Evolutionary conservation across 2,888 invertebrate genomes (phyloP), one percentile per base, ranked within the genome.

Genomic region (Bibio marci): DNA sequence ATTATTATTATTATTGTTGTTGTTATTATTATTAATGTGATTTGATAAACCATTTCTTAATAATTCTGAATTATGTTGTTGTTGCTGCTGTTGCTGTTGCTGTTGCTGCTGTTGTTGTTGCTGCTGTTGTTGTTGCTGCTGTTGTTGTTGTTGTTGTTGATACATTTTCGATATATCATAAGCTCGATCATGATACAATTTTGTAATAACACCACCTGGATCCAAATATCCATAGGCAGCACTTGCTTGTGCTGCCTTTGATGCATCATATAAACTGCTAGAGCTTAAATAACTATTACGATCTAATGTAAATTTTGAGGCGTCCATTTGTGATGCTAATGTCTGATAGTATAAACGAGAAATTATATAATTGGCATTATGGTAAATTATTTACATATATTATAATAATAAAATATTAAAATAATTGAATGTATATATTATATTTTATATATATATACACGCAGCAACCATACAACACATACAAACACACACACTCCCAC

Each of bases 141-240:
- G 59, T 46, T 58, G 57, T 43, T 53, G 52, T 28, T 59, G 57
- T 39, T 61, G 61, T n/a, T 44, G 41, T 15, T 47, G 45, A 41
- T 62, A 62, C 44, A 62, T 62, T 50, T 62, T 62, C 26, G 62
- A 57, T 41, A 62, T 62, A 43, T 62, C 62, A 38, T 62, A 62
- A 48, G 62, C 57, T 37, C 62, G 56, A 50, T 62, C 62, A 47
- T 61, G 60, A 45, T 62, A 62, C 58, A 62, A 61, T 50, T 62
- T 22, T 22, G 22, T 6, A 22, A 6, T 8, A 6, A 22, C n/a
- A 6, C 4, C 22, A 22, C 22, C 8, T 22, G 22, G 22, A 8
- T 22, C 22, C 4, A 22, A 8, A 8, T 22, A 22, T 22, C 22
- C 22, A 22, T 62, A 62, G 46, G 62, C 59, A 51, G 59, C 59